Base-by-base conservation (phyloP, 2,113 vertebrate genomes). In the Microcebus lehilahytsara region DNA sequence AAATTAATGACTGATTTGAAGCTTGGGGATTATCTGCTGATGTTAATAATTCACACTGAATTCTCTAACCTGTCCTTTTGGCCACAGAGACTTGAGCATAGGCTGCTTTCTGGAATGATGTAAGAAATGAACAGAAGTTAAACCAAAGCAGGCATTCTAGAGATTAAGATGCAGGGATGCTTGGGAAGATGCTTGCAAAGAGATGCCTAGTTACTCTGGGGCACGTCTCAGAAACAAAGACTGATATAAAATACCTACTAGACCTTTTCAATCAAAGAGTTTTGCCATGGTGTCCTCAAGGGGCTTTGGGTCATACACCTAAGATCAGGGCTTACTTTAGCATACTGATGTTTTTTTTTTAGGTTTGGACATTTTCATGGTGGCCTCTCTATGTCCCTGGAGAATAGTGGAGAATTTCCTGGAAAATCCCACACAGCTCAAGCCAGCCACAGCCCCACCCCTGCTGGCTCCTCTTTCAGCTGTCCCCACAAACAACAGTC, bases 401-500 rank as follows among this genome's bases (percentile, higher is more conserved):
- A 97, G 93, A 92, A 97, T 75, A 96, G 89, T 90, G 49, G 81
- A 95, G 92, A 95, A 97, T 97, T 97, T 97, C 95, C 93, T 90
- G 92, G 96, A 85, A 84, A 96, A 95, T 93, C 77, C 89, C 86
- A 92, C 71, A 93, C 30, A 87, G 86, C 86, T 96, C 42, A 74
- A 93, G 93, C 93, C 86, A 91, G 93, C 93, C 95, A 77, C 89
- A 97, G 93, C 92, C 89, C 83, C 98, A 97, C 89, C 98, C 97
- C 27, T 94, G 75, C 95, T 92, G 84, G 86, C 96, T 98, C 72
- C 83, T 96, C 75, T 96, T 96, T 96, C 98, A 98, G 96, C 97
- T 98, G 97, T 98, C 97, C 92, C 96, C 78, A 95, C 89, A 97
- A 95, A 95, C 86, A 98, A 93, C 85, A 94, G 94, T 85, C 92